These are phyloP conservation scores for Scotopteryx bipunctaria DNA, from an alignment of 2,888 invertebrate species.

Conservation along the genomic window DNA sequence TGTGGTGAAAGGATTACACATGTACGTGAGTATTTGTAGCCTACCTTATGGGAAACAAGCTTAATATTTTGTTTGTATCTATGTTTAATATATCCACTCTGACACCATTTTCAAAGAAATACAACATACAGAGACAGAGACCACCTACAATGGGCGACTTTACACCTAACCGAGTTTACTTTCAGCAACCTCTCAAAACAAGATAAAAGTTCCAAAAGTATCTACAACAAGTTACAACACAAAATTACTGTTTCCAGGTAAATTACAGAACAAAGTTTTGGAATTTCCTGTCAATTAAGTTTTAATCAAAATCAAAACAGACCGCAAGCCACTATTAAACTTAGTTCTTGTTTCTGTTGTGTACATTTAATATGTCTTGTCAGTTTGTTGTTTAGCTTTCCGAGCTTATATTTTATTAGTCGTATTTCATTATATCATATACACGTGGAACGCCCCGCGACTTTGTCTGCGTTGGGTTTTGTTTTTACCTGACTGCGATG, in stretches of 20 bases:
- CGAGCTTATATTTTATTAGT: no score
- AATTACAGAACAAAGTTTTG: slow-evolving; percentile 19
- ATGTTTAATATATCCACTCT: no score
- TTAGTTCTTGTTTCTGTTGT: slow-evolving; percentile 10
- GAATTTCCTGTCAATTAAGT: slow-evolving; percentile 19
- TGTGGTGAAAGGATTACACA: no score
- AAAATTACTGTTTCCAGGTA: slow-evolving; percentile 15
- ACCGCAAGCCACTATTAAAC: slow-evolving; percentile 18
- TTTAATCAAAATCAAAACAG: slow-evolving; percentile 24
- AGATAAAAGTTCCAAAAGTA: not conserved
- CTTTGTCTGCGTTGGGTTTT: no score
- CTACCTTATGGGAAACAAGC: no score
- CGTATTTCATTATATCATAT: no score
- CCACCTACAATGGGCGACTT: not conserved
- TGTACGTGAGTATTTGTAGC: no score
- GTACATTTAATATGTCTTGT: slow-evolving; percentile 8
- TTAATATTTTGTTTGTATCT: no score
- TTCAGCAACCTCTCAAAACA: not conserved
- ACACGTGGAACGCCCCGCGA: no score
- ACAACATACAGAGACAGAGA: no score
- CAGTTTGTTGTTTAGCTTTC: slow-evolving; percentile 15
- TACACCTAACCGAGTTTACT: not conserved
- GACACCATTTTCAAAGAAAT: no score
- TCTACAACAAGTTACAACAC: slow-evolving; percentile 8
- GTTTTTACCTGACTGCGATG: no score